Conservation (phyloP, 2,113 vertebrate genomes). For the Proteles cristata region DNA sequence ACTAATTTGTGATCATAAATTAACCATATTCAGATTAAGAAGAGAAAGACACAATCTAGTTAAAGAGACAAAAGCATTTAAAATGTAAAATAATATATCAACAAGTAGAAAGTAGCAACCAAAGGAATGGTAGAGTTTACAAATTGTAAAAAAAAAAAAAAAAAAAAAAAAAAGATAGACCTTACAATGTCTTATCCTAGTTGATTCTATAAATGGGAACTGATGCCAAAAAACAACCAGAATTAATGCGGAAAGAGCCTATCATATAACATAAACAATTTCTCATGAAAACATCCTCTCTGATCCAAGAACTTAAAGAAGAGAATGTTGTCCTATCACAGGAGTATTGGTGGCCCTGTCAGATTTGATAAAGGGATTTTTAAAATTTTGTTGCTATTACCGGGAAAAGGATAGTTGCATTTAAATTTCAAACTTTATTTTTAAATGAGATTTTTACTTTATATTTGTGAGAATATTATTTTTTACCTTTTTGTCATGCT, state of each 20-base stretch:
- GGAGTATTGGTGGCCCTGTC: not conserved
- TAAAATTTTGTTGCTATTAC: not conserved
- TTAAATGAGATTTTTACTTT: not conserved
- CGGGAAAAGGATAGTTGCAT: not conserved
- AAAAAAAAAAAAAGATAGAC: not conserved
- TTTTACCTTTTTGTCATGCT: not conserved
- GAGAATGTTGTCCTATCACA: not conserved
- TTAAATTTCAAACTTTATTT: constrained; percentile 17
- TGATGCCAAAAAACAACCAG: not conserved
- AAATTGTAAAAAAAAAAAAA: constrained; percentile 18
- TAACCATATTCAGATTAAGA: not conserved
- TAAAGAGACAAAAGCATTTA: not conserved
- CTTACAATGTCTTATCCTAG: not conserved
- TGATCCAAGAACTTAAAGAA: constrained; percentile 23
- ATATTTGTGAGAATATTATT: not conserved
- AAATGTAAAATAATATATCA: not conserved
- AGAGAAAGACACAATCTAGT: not conserved
- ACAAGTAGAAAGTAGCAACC: not conserved
- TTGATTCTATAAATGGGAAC: not conserved
- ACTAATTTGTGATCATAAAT: not conserved
- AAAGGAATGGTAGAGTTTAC: not conserved
- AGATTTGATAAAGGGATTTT: not conserved
- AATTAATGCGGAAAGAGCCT: constrained; percentile 2
- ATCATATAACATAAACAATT: not conserved
- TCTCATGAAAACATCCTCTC: not conserved